Base-by-base conservation (phyloP, 1,140 invertebrate species). In the Drosophila teissieri region DNA sequence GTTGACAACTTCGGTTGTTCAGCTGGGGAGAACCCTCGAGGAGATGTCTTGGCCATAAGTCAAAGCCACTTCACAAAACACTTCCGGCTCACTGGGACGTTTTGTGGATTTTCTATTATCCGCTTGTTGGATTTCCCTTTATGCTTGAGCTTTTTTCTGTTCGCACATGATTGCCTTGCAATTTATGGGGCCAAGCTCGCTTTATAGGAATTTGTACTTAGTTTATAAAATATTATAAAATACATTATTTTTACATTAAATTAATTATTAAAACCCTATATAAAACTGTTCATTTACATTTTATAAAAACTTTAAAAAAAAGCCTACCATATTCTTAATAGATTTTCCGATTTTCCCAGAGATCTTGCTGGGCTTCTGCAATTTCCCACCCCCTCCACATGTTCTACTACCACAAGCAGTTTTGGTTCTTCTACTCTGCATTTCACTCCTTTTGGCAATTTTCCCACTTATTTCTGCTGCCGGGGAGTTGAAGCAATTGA, bases 1-100 rank as follows among this genome's bases (percentile, higher is more conserved):
- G 76, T 84, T 84, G 81, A 83, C 80, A 84, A 61, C 78, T 70
- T 70, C 27, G 39, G 51, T 34, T 62, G 62, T n/a, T n/a, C n/a
- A n/a, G 40, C 53, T 8, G 44, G 37, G 44, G 36, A 31, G 37
- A 45, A 19, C 49, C 60, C 73, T 52, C 54, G 53, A 65, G 73
- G 73, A 75, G 67, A 75, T 75, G 61, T 75, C 73, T 75, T 75
- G 54, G 73, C 63, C 73, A 77, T 77, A 77, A 77, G 74, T 77
- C 74, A 77, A 77, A 77, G 74, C 74, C 74, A 67, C 55, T 69
- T 77, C 63, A 77, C 56, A 77, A 77, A 77, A 77, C 64, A 77
- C 74, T 77, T 77, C 73, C 73, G 74, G 63, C 64, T 68, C 55
- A 74, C 42, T 56, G 73, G 73, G 56, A 54, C 56, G 73, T n/a